phyloP scores from a whole-genome alignment of 2,797 vertebrate species.

The Cryptoprocta ferox region DNA sequence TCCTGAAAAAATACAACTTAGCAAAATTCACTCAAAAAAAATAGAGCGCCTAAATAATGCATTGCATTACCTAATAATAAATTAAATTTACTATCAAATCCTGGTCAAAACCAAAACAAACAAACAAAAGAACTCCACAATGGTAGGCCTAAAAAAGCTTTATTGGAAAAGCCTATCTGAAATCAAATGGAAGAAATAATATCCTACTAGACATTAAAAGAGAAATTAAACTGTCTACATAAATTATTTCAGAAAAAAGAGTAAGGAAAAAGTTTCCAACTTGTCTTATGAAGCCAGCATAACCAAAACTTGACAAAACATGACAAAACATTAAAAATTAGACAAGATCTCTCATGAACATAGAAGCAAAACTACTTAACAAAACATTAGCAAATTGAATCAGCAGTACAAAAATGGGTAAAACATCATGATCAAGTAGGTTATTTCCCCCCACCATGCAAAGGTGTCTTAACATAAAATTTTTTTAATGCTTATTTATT shows the following conservation, averaged over 20 bases:
- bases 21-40: neutral
- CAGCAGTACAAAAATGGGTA: neutral
- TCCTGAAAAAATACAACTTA: neutral
- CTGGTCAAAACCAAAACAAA: neutral
- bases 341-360: neutral
- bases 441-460: neutral
- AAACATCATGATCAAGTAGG: neutral
- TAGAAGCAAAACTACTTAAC: neutral
- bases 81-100: neutral
- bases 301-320: neutral
- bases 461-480: neutral
- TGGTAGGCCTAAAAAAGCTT: neutral
- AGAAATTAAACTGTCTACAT: neutral
- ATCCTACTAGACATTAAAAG: neutral
- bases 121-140: neutral
- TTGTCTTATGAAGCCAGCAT: neutral
- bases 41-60: neutral
- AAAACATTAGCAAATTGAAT: neutral
- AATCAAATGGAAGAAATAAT: neutral
- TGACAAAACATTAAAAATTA: neutral
- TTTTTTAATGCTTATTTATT: no score
- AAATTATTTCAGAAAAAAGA: conserved; percentile 49
- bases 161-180: neutral
- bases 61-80: neutral
- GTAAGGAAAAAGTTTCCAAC: neutral